A percentile compares a stretch with the other conserved stretches of the same genome.
These are phyloP conservation scores for Drosophila fulvimacula DNA, from an alignment of 2,888 invertebrate species.

Conservation along the genomic window DNA sequence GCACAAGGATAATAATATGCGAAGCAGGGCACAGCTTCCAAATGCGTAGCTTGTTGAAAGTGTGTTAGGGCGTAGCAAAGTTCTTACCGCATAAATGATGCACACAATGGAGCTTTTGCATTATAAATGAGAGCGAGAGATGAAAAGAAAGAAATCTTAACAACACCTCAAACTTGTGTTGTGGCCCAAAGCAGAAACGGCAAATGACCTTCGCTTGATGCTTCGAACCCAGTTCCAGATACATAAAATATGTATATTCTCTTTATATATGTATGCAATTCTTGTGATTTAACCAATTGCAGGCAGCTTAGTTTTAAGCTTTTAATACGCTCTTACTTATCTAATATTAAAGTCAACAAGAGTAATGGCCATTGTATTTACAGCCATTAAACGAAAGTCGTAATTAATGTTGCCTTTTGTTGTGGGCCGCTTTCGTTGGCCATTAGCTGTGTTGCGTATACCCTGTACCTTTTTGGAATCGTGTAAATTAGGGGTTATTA, in stretches of 20 bases:
- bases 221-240: slow-evolving; percentile 34
- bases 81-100: slow-evolving; percentile 36
- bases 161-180: slow-evolving; percentile 8
- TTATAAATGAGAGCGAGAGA: slow-evolving; percentile 45
- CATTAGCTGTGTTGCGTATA: slow-evolving; percentile 4
- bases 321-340: slow-evolving; percentile 4
- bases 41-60: slow-evolving; percentile 19
- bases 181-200: background rate
- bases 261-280: background rate
- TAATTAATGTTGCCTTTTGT: slow-evolving; percentile 44
- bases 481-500: background rate
- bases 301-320: background rate
- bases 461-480: background rate
- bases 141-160: slow-evolving; percentile 16
- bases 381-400: slow-evolving; percentile 27
- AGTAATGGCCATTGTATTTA: slow-evolving; percentile 16
- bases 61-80: slow-evolving; percentile 15
- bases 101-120: slow-evolving; percentile 46
- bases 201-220: slow-evolving; percentile 31
- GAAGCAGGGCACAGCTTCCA: slow-evolving; percentile 29
- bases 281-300: slow-evolving; percentile 23
- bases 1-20: slow-evolving; percentile 65
- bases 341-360: slow-evolving; percentile 22
- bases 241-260: slow-evolving; percentile 17
- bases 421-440: slow-evolving; percentile 3